A percentile compares a stretch with the other conserved stretches of the same genome.
Conservation (phyloP, 2,113 vertebrate species). For the Alligator sinensis region DNA sequence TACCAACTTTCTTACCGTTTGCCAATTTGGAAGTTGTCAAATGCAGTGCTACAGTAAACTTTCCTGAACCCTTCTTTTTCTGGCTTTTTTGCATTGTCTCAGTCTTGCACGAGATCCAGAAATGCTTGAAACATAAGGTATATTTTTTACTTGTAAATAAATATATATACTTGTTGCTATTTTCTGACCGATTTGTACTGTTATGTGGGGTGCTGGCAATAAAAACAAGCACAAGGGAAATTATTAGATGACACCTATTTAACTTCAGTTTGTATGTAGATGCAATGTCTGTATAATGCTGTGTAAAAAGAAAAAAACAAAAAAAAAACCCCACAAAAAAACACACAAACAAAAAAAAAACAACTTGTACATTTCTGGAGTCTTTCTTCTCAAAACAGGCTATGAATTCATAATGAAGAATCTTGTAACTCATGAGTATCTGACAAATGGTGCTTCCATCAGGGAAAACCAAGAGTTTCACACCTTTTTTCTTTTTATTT, state of each 20-base stretch:
- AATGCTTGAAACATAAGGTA: not conserved
- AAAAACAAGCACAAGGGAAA: not conserved
- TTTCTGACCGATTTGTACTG: not conserved
- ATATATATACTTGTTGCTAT: not conserved
- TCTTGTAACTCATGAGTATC: not conserved
- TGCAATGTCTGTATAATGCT: not conserved
- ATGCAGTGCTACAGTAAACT: not conserved
- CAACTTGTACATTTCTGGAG: not conserved
- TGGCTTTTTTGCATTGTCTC: not conserved
- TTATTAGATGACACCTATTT: not conserved
- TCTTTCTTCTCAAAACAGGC: not conserved
- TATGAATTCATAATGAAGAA: not conserved
- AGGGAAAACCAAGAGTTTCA: not conserved
- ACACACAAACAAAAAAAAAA: too few relatives aligned
- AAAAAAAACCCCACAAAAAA: too few relatives aligned
- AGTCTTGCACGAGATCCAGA: conserved; percentile 8
- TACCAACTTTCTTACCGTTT: not conserved
- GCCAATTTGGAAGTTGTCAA: not conserved
- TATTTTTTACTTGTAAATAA: not conserved
- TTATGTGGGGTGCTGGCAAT: conserved; percentile 12
- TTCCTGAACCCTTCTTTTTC: not conserved
- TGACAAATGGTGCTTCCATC: not conserved
- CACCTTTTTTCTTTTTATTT: not conserved
- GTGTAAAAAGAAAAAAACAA: not conserved
- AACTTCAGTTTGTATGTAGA: not conserved